Evolutionary conservation across 2,797 vertebrate species (phyloP).

Genomic region (Aphelocoma californica): DNA sequence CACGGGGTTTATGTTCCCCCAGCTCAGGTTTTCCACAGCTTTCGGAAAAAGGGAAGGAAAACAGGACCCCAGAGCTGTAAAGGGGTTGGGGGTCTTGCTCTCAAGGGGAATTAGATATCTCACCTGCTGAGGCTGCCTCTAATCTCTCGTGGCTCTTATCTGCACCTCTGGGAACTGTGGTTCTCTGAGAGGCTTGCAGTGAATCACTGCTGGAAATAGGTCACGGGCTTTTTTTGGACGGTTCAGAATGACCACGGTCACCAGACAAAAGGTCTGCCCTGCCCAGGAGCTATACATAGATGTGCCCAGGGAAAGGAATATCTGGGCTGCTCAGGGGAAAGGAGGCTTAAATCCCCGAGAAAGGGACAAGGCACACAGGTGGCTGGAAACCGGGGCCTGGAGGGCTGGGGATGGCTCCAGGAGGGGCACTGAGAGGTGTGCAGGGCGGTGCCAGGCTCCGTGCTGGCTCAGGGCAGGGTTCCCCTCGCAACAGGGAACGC

Average conservation of each 20-base stretch:
- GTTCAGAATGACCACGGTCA: conserved; percentile 30
- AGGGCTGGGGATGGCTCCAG: neutral
- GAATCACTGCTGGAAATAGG: conserved; percentile 41
- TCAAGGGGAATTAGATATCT: neutral
- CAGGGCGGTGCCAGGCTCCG: neutral
- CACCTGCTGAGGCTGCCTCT: neutral
- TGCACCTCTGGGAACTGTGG: neutral
- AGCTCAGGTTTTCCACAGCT: neutral
- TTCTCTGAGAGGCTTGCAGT: neutral
- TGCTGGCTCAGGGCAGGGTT: neutral
- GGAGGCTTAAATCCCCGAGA: neutral
- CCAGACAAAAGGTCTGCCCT: neutral
- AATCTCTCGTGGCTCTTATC: neutral
- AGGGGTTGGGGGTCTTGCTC: neutral
- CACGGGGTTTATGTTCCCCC: neutral
- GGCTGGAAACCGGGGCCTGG: neutral
- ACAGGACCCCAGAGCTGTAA: neutral
- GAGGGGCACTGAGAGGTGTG: neutral
- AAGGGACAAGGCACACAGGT: neutral
- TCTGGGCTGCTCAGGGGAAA: neutral
- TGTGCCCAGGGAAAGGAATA: neutral
- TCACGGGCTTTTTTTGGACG: neutral
- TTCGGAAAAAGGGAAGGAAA: neutral
- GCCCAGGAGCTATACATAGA: conserved; percentile 8
- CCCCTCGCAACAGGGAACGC: neutral